Evolutionary conservation across 2,888 invertebrate species (phyloP).

Genomic region (Diarsia brunnea): DNA sequence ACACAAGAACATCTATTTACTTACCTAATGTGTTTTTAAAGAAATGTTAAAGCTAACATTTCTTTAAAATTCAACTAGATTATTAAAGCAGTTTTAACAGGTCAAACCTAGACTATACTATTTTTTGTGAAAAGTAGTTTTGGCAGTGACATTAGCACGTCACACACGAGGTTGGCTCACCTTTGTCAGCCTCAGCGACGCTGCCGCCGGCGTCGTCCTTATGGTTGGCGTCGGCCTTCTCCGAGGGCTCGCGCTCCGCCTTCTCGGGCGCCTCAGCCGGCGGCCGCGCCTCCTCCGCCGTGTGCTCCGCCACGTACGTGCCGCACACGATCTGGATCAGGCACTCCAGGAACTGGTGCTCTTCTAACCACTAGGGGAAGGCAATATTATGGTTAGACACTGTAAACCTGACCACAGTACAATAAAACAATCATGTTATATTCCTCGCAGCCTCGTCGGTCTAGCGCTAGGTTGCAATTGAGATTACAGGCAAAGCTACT

Average conservation of each 20-base stretch:
- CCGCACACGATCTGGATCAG: conserved; percentile 92
- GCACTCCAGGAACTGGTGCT: conserved; percentile 96
- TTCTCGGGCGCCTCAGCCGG: conserved; percentile 68
- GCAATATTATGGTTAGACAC: neutral
- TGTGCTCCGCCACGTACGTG: conserved; percentile 80
- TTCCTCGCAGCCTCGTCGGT: no score
- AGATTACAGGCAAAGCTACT: no score
- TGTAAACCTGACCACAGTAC: neutral
- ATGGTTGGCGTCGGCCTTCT: conserved; percentile 72
- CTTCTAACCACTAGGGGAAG: conserved; percentile 95
- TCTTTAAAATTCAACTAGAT: no score
- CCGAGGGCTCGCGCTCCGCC: conserved; percentile 72
- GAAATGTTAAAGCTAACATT: neutral
- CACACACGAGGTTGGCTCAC: neutral
- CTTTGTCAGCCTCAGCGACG: conserved; percentile 34
- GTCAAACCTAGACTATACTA: neutral
- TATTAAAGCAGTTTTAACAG: neutral
- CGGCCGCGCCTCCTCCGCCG: conserved; percentile 25
- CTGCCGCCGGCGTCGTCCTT: conserved; percentile 55
- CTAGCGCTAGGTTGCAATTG: no score
- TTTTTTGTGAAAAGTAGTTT: neutral
- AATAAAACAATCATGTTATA: neutral
- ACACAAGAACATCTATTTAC: neutral
- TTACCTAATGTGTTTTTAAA: neutral
- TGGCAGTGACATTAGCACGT: neutral